A percentile compares a stretch with the other conserved stretches of the same genome.
Evolutionary conservation across 2,888 invertebrate species (phyloP).

Genomic region (Lasius fuliginosus): DNA sequence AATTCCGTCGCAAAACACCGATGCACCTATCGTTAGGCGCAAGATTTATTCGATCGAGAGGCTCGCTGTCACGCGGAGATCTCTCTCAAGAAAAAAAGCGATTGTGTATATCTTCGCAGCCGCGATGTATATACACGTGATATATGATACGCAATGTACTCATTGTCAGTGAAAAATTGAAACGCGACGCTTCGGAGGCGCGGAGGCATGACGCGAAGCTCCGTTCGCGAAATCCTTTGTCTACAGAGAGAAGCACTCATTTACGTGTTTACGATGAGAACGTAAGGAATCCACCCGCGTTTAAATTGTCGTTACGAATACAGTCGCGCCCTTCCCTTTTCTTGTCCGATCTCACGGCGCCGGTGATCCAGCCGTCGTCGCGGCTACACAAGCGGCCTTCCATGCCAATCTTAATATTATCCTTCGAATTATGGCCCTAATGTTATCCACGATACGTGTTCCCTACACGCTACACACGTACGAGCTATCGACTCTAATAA

Average conservation of each 20-base stretch:
- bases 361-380: constrained; percentile 61
- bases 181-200: neutral
- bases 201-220: neutral
- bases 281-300: neutral
- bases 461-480: constrained; percentile 67
- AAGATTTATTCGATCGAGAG: constrained; percentile 66
- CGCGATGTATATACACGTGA: neutral
- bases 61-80: constrained; percentile 12
- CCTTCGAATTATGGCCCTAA: constrained; percentile 80
- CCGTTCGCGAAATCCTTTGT: neutral
- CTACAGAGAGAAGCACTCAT: neutral
- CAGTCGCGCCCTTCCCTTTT: constrained; percentile 51
- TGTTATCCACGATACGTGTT: constrained; percentile 67
- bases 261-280: neutral
- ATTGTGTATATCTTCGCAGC: neutral
- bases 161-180: neutral
- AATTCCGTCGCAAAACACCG: constrained; percentile 61
- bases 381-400: constrained; percentile 68
- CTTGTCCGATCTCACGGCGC: constrained; percentile 65
- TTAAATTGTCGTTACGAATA: constrained; percentile 35
- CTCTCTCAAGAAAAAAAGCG: neutral
- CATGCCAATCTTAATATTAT: constrained; percentile 84
- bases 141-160: neutral
- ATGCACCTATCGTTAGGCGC: constrained; percentile 58
- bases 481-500: constrained; percentile 75